These are phyloP conservation scores for Drosophila longiperda DNA, from an alignment of 2,888 invertebrate species.

Conservation along the genomic window DNA sequence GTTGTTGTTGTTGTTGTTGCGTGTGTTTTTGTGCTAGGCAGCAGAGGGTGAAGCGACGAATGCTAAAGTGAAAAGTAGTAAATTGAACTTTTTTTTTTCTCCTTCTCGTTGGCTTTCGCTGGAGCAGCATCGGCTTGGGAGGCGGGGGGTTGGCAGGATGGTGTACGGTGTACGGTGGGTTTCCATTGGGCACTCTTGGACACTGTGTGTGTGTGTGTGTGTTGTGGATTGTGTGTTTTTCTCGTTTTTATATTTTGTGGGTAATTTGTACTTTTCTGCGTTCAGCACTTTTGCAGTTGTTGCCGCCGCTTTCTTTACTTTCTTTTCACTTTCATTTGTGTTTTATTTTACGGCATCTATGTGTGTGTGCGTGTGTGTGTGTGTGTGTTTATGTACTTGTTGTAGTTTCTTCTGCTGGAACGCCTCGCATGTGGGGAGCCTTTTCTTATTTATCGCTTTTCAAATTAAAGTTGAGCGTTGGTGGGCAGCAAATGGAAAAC, in stretches of 20 bases:
- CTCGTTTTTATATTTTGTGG: slow-evolving; percentile 75
- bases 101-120: slow-evolving; percentile 44
- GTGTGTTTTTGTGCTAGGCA: slow-evolving; percentile 59
- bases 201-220: slow-evolving; percentile 12
- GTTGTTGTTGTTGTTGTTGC: slow-evolving; percentile 39
- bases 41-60: slow-evolving; percentile 53
- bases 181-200: slow-evolving; percentile 21
- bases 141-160: not conserved
- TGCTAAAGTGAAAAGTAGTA: slow-evolving; percentile 83
- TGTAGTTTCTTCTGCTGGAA: slow-evolving; percentile 57
- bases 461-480: slow-evolving; percentile 77
- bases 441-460: slow-evolving; percentile 78
- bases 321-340: slow-evolving; percentile 79
- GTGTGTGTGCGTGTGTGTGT: slow-evolving; percentile 9
- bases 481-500: slow-evolving; percentile 24
- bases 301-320: slow-evolving; percentile 64
- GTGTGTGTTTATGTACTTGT: slow-evolving; percentile 44
- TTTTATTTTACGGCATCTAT: slow-evolving; percentile 69
- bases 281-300: slow-evolving; percentile 77
- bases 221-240: too few relatives aligned
- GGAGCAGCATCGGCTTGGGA: slow-evolving; percentile 41
- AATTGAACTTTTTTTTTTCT: slow-evolving; percentile 77
- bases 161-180: slow-evolving; percentile 9
- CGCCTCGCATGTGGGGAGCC: slow-evolving; percentile 41
- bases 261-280: slow-evolving; percentile 82